A percentile compares a stretch with the other conserved stretches of the same genome.
phyloP scores from a whole-genome alignment of 1,140 invertebrate species.

The Drosophila subpulchrella region DNA sequence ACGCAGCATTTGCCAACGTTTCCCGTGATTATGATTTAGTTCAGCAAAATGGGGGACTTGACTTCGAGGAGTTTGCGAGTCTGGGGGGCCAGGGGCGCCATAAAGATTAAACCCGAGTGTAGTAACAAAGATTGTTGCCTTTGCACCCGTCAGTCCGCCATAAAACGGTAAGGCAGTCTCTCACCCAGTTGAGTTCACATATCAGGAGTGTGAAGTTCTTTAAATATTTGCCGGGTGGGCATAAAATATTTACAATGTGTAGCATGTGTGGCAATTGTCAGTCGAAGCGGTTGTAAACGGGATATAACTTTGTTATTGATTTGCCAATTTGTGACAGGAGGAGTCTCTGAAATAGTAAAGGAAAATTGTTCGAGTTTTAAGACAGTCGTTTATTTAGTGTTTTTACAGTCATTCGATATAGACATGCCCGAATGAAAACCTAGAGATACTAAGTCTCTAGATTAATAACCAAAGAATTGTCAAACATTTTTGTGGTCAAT shows the following conservation, averaged over 20 bases:
- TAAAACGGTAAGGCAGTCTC: slow-evolving; percentile 36
- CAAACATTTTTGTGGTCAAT: too few relatives aligned
- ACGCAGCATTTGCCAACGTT: slow-evolving; percentile 69
- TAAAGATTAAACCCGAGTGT: slow-evolving; percentile 72
- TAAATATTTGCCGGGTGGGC: slow-evolving; percentile 71
- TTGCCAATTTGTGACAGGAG: slow-evolving; percentile 13
- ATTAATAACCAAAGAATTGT: too few relatives aligned
- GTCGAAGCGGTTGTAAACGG: slow-evolving; percentile 38
- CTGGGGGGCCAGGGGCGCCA: slow-evolving; percentile 45
- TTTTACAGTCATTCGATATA: too few relatives aligned
- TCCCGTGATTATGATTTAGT: slow-evolving; percentile 79
- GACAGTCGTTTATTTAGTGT: too few relatives aligned
- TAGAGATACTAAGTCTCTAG: too few relatives aligned
- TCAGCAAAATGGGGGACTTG: slow-evolving; percentile 35
- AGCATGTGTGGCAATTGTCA: slow-evolving; percentile 75
- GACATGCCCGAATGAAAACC: too few relatives aligned
- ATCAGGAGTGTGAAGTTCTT: slow-evolving; percentile 75
- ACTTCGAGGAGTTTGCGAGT: slow-evolving; percentile 1
- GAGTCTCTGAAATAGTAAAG: neutral
- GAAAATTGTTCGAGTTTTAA: neutral
- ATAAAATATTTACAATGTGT: slow-evolving; percentile 76
- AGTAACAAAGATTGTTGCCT: slow-evolving; percentile 58
- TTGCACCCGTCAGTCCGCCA: slow-evolving; percentile 55
- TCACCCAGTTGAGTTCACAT: slow-evolving; percentile 57
- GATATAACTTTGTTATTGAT: slow-evolving; percentile 45